Percentiles rank a stretch among this genome's conserved stretches.
Evolutionary conservation across 2,888 invertebrate species (phyloP).

Genomic region (Chymomyza fuscimana): DNA sequence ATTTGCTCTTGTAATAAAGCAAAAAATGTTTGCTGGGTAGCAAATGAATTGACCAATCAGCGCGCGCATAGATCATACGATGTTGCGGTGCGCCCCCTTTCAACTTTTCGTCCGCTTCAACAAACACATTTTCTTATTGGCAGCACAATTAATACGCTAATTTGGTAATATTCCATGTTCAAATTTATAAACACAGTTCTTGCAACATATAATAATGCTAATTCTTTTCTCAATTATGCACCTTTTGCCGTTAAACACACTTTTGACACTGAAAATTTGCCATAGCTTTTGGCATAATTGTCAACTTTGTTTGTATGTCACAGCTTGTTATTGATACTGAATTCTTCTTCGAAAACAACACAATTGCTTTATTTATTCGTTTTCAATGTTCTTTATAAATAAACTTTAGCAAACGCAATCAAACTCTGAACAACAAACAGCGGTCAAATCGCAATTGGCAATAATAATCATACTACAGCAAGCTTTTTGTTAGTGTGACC

Average conservation of each 20-base stretch:
- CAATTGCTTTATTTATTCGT: conserved; percentile 80
- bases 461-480: neutral
- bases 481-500: neutral
- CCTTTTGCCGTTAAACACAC: neutral
- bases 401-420: neutral
- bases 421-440: neutral
- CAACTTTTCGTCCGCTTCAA: neutral
- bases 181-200: neutral
- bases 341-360: conserved; percentile 80
- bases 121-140: neutral
- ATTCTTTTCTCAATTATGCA: neutral
- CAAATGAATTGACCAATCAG: conserved; percentile 73
- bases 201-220: neutral
- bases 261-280: neutral
- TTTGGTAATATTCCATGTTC: neutral
- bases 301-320: neutral
- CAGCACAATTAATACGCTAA: neutral
- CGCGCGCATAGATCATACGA: conserved; percentile 77
- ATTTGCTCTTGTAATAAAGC: neutral
- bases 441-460: neutral
- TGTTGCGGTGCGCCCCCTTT: conserved; percentile 70
- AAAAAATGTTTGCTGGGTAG: neutral
- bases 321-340: neutral
- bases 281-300: neutral
- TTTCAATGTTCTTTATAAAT: neutral